Percentiles rank a stretch among this genome's conserved stretches.
These are phyloP conservation scores for Irena cyanogastra DNA, from an alignment of 2,113 vertebrate genomes.

Conservation along the genomic window DNA sequence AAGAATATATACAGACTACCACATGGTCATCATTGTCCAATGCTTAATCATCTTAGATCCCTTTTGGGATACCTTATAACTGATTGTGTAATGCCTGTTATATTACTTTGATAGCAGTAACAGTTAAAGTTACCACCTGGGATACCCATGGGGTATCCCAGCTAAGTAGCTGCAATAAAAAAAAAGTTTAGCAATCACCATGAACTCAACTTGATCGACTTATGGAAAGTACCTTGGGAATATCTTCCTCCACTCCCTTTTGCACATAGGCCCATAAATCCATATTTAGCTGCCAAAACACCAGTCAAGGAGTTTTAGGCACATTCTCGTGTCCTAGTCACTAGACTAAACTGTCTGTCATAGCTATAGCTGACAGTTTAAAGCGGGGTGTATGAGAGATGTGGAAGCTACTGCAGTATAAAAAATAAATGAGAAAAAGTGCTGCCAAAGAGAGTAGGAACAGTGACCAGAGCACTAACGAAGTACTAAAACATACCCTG, in stretches of 20 bases:
- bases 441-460: neutral
- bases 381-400: neutral
- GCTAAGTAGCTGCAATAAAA: neutral
- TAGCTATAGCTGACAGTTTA: neutral
- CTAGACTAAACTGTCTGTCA: neutral
- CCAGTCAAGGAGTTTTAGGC: neutral
- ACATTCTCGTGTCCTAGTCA: neutral
- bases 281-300: neutral
- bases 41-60: neutral
- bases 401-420: neutral
- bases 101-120: neutral
- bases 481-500: neutral
- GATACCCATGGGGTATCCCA: neutral
- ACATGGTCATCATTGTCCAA: neutral
- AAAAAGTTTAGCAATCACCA: neutral
- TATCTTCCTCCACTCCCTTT: neutral
- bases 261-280: neutral
- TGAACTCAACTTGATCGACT: neutral
- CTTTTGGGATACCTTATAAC: neutral
- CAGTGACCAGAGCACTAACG: neutral
- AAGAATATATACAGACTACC: neutral
- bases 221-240: neutral
- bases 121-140: neutral
- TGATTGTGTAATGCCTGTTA: neutral
- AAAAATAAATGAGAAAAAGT: neutral